A percentile compares a stretch with the other conserved stretches of the same genome.
Evolutionary conservation across 2,797 vertebrate species (phyloP).

Genomic region (Harpagifer antarcticus): DNA sequence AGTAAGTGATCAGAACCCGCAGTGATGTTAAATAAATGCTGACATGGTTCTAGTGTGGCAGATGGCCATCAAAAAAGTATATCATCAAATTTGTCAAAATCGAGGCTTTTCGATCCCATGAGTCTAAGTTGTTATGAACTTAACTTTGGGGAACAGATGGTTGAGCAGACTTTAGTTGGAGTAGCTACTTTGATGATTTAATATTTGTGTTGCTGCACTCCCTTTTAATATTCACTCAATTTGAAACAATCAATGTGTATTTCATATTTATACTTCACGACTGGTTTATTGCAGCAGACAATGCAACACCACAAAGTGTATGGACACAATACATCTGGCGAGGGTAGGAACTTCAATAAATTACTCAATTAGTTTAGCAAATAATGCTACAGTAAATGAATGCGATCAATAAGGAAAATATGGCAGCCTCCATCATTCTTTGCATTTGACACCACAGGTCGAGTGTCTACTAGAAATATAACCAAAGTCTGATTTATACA

Average conservation of each 20-base stretch:
- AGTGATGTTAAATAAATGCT: constrained; percentile 41
- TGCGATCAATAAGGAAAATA: constrained; percentile 37
- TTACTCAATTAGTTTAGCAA: constrained; percentile 28
- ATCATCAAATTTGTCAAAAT: constrained; percentile 45
- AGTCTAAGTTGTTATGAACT: constrained; percentile 54
- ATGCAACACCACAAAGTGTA: neutral
- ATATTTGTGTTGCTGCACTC: neutral
- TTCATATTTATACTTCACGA: neutral
- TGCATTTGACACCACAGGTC: constrained; percentile 24
- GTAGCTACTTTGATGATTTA: constrained; percentile 40
- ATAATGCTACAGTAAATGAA: constrained; percentile 24
- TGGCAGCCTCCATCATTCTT: constrained; percentile 39
- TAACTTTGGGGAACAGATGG: constrained; percentile 63
- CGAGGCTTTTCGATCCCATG: constrained; percentile 43
- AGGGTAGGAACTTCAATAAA: constrained; percentile 9
- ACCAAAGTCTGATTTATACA: constrained; percentile 24
- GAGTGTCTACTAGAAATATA: constrained; percentile 1
- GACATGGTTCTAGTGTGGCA: constrained; percentile 47
- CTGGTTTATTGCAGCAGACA: neutral
- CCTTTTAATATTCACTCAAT: constrained; percentile 19
- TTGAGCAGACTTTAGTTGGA: constrained; percentile 25
- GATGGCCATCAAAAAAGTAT: constrained; percentile 50
- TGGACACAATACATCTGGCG: neutral
- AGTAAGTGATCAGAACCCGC: constrained; percentile 33
- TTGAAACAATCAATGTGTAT: constrained; percentile 15